These are phyloP conservation scores for Pecten maximus DNA, from an alignment of 2,888 invertebrate species.

Conservation along the genomic window DNA sequence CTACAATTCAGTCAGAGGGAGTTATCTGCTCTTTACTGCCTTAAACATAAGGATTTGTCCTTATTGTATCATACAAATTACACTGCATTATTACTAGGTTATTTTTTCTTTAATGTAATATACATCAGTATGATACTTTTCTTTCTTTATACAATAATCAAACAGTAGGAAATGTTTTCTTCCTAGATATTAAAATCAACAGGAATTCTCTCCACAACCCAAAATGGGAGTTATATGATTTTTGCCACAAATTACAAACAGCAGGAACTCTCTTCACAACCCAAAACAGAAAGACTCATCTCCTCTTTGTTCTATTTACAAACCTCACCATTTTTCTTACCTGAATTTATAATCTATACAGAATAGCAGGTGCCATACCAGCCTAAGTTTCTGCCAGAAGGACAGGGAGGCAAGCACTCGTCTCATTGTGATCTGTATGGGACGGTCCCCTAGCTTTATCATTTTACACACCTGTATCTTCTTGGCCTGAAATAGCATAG, in stretches of 20 bases:
- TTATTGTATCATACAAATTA: too few relatives aligned
- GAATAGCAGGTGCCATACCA: slow-evolving; percentile 91
- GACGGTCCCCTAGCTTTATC: slow-evolving; percentile 93
- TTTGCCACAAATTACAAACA: not conserved
- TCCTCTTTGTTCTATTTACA: not conserved
- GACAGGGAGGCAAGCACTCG: slow-evolving; percentile 93
- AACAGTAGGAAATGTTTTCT: too few relatives aligned
- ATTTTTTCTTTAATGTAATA: too few relatives aligned
- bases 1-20: not conserved
- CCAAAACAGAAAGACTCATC: too few relatives aligned
- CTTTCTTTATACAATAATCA: too few relatives aligned
- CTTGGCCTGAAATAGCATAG: slow-evolving; percentile 85
- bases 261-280: too few relatives aligned
- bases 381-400: slow-evolving; percentile 93
- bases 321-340: not conserved
- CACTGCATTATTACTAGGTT: too few relatives aligned
- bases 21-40: not conserved
- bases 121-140: too few relatives aligned
- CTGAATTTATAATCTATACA: not conserved
- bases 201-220: too few relatives aligned
- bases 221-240: too few relatives aligned
- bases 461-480: slow-evolving; percentile 91
- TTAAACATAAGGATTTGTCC: too few relatives aligned
- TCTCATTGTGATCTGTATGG: slow-evolving; percentile 94
- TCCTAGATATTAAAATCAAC: not conserved